A percentile compares a stretch with the other conserved stretches of the same genome.
These are phyloP conservation scores for Scartelaos histophorus DNA, from an alignment of 2,113 vertebrate genomes.

Conservation along the genomic window DNA sequence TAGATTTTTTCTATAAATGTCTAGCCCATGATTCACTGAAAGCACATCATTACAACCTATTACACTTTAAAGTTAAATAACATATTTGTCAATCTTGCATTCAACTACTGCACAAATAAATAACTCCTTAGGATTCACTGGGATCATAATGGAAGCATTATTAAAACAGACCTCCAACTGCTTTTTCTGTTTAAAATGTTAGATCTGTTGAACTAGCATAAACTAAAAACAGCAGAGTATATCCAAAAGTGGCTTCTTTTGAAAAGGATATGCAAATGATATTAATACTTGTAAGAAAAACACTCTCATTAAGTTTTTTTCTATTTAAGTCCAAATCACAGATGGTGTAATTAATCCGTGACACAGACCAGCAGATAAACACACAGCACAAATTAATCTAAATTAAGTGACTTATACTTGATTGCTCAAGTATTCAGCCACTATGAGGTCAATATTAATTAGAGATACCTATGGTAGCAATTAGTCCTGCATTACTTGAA, in stretches of 20 bases:
- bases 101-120: no score
- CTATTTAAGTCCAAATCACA: background rate
- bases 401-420: conserved; percentile 19
- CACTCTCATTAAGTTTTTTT: background rate
- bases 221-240: background rate
- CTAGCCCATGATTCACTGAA: no score
- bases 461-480: conserved; percentile 10
- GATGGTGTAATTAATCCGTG: conserved; percentile 14
- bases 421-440: conserved; percentile 14
- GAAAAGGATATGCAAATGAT: background rate
- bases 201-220: background rate
- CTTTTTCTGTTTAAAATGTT: no score
- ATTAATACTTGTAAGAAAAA: conserved; percentile 2
- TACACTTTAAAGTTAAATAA: no score
- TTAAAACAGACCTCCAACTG: no score
- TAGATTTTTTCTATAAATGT: no score
- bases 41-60: no score
- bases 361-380: conserved; percentile 10
- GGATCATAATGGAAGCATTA: background rate
- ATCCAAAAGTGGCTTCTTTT: background rate
- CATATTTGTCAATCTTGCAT: no score
- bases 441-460: conserved; percentile 9
- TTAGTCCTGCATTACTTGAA: background rate
- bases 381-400: conserved; percentile 17
- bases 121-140: background rate